phyloP scores from a whole-genome alignment of 1,140 invertebrate genomes.

The Halesus radiatus region DNA sequence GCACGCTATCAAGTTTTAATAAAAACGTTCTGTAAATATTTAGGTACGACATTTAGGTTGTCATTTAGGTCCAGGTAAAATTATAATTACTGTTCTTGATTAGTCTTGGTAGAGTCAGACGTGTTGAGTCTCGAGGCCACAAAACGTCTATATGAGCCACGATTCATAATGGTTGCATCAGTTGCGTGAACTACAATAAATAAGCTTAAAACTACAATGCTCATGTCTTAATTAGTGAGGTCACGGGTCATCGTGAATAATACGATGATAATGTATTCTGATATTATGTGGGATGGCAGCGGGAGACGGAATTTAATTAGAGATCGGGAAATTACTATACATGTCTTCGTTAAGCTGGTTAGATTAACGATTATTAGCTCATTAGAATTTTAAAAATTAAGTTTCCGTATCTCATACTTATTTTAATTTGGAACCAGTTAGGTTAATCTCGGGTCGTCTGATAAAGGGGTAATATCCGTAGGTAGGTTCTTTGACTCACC shows the following conservation, averaged over 20 bases:
- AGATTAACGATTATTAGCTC: too few relatives aligned
- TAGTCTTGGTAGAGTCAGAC: too few relatives aligned
- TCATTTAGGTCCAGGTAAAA: not conserved
- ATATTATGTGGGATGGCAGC: not conserved
- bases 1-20: not conserved
- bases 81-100: not conserved
- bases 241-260: not conserved
- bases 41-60: too few relatives aligned
- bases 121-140: not conserved
- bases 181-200: not conserved
- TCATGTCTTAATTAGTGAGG: not conserved
- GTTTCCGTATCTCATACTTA: too few relatives aligned
- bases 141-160: not conserved
- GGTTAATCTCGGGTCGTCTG: too few relatives aligned
- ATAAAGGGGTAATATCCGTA: too few relatives aligned
- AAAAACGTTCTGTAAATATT: not conserved
- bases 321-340: not conserved
- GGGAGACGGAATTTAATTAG: slow-evolving; percentile 1
- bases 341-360: not conserved
- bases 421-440: too few relatives aligned
- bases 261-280: not conserved
- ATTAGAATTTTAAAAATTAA: too few relatives aligned
- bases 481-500: too few relatives aligned
- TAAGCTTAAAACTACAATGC: not conserved
- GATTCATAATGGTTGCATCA: not conserved